phyloP scores from a whole-genome alignment of 2,888 invertebrate species.

The Erebia ligea region DNA sequence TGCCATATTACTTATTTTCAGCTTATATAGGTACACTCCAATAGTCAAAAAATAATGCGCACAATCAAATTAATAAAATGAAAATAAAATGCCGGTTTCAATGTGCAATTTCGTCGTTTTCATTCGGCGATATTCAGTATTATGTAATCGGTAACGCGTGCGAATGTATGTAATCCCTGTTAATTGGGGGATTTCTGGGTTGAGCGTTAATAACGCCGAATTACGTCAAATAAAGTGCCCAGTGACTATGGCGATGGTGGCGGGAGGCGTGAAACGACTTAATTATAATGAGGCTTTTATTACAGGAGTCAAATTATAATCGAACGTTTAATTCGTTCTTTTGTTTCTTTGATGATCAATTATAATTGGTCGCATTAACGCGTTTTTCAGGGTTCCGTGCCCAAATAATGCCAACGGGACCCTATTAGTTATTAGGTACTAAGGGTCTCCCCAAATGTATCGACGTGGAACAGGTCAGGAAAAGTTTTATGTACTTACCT shows the following conservation, averaged over 20 bases:
- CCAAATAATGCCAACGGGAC: too few species aligned
- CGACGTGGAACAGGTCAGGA: too few species aligned
- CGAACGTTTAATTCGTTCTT: background rate
- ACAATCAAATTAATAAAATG: background rate
- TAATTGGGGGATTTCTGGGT: slow-evolving; percentile 30
- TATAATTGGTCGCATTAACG: background rate
- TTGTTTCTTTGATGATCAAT: slow-evolving; percentile 2
- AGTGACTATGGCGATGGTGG: slow-evolving; percentile 8
- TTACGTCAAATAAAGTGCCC: slow-evolving; percentile 23
- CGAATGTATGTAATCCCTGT: slow-evolving; percentile 22
- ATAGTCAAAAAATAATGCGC: background rate
- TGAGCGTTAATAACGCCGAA: slow-evolving; percentile 31
- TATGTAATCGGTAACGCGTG: slow-evolving; percentile 9
- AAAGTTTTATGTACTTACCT: too few species aligned
- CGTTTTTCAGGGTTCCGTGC: background rate
- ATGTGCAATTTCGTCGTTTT: background rate
- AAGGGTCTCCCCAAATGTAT: too few species aligned
- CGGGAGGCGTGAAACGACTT: slow-evolving; percentile 17
- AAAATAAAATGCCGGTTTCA: background rate
- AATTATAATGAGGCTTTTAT: slow-evolving; percentile 23
- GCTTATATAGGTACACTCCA: background rate
- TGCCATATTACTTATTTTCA: too few species aligned
- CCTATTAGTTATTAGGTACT: too few species aligned
- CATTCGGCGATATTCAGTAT: background rate
- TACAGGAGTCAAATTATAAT: slow-evolving; percentile 8